phyloP scores from a whole-genome alignment of 2,888 invertebrate genomes.

The Cyrtodaria siliqua region DNA sequence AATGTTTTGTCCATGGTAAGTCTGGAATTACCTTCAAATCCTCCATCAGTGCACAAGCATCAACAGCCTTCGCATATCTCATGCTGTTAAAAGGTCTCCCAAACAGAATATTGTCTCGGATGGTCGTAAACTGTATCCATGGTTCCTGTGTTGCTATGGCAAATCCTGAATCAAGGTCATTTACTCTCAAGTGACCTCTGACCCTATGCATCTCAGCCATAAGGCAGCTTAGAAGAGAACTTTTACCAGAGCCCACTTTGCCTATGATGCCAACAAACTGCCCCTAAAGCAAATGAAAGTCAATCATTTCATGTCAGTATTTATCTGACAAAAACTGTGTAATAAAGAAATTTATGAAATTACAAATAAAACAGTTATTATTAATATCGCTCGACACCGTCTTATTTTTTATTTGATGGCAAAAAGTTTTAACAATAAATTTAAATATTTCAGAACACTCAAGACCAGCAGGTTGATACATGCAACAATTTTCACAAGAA shows the following conservation, averaged over 20 bases:
- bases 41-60: conserved; percentile 93
- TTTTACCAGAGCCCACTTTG: conserved; percentile 96
- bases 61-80: conserved; percentile 92
- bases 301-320: too few relatives aligned
- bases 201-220: conserved; percentile 93
- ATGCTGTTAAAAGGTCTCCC: conserved; percentile 93
- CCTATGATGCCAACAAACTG: conserved; percentile 93
- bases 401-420: too few relatives aligned
- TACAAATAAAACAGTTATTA: too few relatives aligned
- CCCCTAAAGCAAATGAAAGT: conserved; percentile 73
- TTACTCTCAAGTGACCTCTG: conserved; percentile 89
- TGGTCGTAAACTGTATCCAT: conserved; percentile 96
- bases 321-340: too few relatives aligned
- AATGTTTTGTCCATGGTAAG: too few relatives aligned
- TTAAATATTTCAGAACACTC: too few relatives aligned
- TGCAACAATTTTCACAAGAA: too few relatives aligned
- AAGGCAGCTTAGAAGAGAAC: conserved; percentile 93
- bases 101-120: conserved; percentile 97
- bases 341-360: too few relatives aligned
- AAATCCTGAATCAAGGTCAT: conserved; percentile 87
- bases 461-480: too few relatives aligned
- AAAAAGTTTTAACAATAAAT: too few relatives aligned
- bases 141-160: conserved; percentile 92
- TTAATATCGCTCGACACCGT: too few relatives aligned
- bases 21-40: conserved; percentile 89